Percentiles rank a stretch among this genome's conserved stretches.
phyloP scores from a whole-genome alignment of 2,797 vertebrate species.

The Hyperoplus immaculatus region DNA sequence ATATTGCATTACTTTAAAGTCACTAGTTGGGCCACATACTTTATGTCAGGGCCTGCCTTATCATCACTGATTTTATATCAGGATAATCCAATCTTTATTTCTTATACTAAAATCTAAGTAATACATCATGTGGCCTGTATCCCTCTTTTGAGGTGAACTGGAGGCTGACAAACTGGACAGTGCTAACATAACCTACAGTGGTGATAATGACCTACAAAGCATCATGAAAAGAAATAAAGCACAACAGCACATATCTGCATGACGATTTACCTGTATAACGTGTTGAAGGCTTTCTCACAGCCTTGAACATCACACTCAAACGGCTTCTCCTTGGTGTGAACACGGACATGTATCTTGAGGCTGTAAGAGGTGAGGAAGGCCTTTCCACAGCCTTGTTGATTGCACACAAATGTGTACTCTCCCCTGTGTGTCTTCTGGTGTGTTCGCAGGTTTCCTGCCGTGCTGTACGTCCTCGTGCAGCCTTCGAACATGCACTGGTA shows the following conservation, averaged over 20 bases:
- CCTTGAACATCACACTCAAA: conserved; percentile 99
- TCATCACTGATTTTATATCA: background rate
- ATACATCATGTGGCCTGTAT: background rate
- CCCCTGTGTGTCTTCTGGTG: conserved; percentile 98
- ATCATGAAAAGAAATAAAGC: background rate
- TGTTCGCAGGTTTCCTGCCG: conserved; percentile 97
- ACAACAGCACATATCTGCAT: background rate
- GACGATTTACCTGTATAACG: conserved; percentile 90
- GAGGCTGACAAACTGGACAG: conserved; percentile 1
- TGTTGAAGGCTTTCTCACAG: conserved; percentile 98
- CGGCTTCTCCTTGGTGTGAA: conserved; percentile 99
- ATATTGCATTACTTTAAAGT: background rate
- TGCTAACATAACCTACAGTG: background rate
- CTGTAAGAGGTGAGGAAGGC: conserved; percentile 99
- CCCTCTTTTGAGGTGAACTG: background rate
- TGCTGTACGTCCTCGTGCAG: conserved; percentile 98
- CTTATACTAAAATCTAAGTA: background rate
- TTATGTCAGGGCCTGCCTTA: background rate
- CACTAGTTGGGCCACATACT: background rate
- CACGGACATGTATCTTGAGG: conserved; percentile 97
- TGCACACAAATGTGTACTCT: conserved; percentile 98
- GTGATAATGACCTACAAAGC: background rate
- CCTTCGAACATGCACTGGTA: conserved; percentile 99
- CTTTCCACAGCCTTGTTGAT: conserved; percentile 98
- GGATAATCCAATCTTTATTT: background rate